These are phyloP conservation scores for Campaea margaritaria DNA, from an alignment of 2,888 invertebrate species.

Conservation along the genomic window DNA sequence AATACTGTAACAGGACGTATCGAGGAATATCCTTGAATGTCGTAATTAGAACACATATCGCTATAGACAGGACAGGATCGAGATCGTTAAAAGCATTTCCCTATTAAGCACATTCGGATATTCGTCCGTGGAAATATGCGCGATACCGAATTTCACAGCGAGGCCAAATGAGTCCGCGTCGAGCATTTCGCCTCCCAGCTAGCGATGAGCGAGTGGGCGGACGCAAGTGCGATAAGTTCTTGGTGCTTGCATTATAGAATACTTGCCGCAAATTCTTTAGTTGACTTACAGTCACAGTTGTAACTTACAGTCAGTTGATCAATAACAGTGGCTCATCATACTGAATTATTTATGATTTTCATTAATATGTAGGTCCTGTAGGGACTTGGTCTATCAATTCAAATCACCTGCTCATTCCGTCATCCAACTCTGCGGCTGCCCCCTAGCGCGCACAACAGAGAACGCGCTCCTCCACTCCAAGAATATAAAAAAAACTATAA, in stretches of 20 bases:
- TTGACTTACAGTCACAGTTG: too few relatives aligned
- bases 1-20: not conserved
- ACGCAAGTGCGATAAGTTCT: not conserved
- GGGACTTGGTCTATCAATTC: too few relatives aligned
- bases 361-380: too few relatives aligned
- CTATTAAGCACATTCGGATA: constrained; percentile 35
- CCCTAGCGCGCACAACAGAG: too few relatives aligned
- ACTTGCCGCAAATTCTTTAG: not conserved
- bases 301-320: too few relatives aligned
- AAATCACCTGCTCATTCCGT: too few relatives aligned
- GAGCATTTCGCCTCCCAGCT: constrained; percentile 42
- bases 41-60: not conserved
- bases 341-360: too few relatives aligned
- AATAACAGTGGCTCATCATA: too few relatives aligned
- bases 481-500: too few relatives aligned
- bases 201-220: not conserved
- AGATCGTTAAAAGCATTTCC: constrained; percentile 23
- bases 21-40: not conserved
- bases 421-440: too few relatives aligned
- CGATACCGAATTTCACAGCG: constrained; percentile 38
- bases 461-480: too few relatives aligned
- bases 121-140: constrained; percentile 48
- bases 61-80: constrained; percentile 4
- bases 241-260: not conserved
- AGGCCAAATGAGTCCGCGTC: constrained; percentile 42